Conservation (phyloP, 2,797 vertebrate genomes). For the Clarias platycephalus region DNA sequence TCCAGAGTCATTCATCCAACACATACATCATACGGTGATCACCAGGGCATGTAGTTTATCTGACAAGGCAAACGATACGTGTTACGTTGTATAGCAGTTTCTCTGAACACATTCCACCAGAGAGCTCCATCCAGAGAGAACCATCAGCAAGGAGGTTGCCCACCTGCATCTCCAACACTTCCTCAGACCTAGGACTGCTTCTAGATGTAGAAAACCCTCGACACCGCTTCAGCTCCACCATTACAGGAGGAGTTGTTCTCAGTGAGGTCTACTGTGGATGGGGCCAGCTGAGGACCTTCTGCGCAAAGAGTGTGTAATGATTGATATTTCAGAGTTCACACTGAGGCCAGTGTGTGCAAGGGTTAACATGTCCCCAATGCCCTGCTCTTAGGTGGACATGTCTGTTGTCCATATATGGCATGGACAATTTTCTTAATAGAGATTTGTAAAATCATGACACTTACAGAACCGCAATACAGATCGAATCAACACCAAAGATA, state of each 20-base stretch:
- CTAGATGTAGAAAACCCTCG: not conserved
- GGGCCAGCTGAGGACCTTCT: not conserved
- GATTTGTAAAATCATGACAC: too few species aligned
- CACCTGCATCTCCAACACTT: not conserved
- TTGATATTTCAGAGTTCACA: not conserved
- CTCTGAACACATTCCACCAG: not conserved
- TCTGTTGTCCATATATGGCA: not conserved
- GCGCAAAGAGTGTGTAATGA: not conserved
- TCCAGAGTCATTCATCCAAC: too few species aligned
- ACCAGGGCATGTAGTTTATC: too few species aligned
- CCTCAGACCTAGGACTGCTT: not conserved
- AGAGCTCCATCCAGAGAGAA: not conserved
- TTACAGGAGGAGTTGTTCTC: not conserved
- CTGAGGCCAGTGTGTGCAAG: not conserved
- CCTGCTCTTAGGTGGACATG: not conserved
- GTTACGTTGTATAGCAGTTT: not conserved
- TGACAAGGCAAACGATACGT: not conserved
- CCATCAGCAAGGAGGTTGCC: not conserved
- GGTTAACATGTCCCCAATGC: not conserved
- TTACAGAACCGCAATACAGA: too few species aligned
- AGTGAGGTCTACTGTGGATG: not conserved
- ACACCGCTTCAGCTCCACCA: not conserved
- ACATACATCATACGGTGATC: too few species aligned
- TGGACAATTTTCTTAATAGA: not conserved
- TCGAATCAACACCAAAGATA: too few species aligned